Base-by-base conservation (phyloP, 2,797 vertebrate genomes). In the Poecile montanus region DNA sequence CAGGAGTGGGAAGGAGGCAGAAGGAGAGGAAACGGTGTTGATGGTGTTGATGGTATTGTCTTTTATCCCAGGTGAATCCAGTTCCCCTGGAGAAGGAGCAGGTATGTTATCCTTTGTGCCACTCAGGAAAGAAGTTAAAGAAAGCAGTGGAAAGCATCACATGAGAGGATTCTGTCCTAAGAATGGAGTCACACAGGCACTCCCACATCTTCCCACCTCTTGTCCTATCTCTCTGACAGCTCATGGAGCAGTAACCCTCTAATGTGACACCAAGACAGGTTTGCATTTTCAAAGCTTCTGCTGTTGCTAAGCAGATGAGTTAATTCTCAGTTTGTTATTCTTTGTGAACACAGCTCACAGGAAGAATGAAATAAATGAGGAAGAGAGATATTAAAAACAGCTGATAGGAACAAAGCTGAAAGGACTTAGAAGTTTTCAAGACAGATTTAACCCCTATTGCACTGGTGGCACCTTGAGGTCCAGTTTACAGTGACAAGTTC, bases 251-350 rank as follows among this genome's bases (percentile, higher is more conserved):
- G 48, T 66, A 93, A 80, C 57, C 36, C 45, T 56, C 50, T 48
- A 70, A 54, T 53, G 26, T 85, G 58, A 71, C 58, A 88, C 36
- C 30, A 30, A 73, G 57, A 58, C 21, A 42, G 15, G 25, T 91
- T 90, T 83, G 54, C 42, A 53, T 93, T 93, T 94, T 85, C 65
- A 77, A 71, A 90, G 53, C 61, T 85, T 90, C 79, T 88, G 77
- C 68, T 91, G 88, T 94, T 94, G 88, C 83, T 94, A 91, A 93
- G 94, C 76, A 95, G 73, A 95, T 70, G 38, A 84, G 47, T 74
- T 88, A 89, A 74, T 32, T 83, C 44, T 68, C 66, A 29, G 48
- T 82, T 89, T 85, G 63, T 91, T 56, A 70, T 68, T 21, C 38
- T 88, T 76, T 57, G 56, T 42, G 54, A 85, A 67, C 1, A 5